Conservation (phyloP, 2,888 invertebrate genomes). For the Mylabris sibirica region DNA sequence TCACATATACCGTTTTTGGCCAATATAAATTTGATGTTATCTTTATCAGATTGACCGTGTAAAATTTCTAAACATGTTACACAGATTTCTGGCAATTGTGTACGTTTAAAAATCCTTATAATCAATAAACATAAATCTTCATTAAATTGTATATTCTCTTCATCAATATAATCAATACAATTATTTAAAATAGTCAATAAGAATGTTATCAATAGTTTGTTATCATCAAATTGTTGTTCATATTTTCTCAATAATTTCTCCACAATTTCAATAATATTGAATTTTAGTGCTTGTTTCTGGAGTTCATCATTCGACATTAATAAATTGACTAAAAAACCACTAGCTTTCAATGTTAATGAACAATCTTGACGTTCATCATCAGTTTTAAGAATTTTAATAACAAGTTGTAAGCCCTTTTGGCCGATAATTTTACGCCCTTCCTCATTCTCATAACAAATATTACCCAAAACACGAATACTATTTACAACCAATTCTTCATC, state of each 20-base stretch:
- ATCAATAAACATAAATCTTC: constrained; percentile 58
- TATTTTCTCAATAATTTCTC: constrained; percentile 64
- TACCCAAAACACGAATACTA: constrained; percentile 83
- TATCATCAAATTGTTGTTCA: constrained; percentile 63
- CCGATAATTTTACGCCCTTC: constrained; percentile 66
- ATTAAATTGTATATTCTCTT: constrained; percentile 58
- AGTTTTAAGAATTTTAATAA: constrained; percentile 49
- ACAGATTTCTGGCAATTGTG: constrained; percentile 75
- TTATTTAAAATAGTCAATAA: constrained; percentile 69
- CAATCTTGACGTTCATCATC: constrained; percentile 42
- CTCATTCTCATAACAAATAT: constrained; percentile 89
- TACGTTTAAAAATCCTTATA: constrained; percentile 70
- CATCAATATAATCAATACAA: constrained; percentile 69
- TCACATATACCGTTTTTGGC: constrained; percentile 81
- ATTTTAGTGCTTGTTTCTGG: constrained; percentile 68
- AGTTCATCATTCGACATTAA: constrained; percentile 76
- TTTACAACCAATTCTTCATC: constrained; percentile 71
- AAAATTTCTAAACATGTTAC: constrained; percentile 80
- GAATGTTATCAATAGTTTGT: constrained; percentile 67
- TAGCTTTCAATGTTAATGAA: constrained; percentile 65
- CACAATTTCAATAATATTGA: constrained; percentile 65
- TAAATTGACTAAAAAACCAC: constrained; percentile 82
- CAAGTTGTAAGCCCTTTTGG: constrained; percentile 50
- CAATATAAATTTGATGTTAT: constrained; percentile 77
- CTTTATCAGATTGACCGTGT: constrained; percentile 80